Conservation (phyloP, 1,140 invertebrate species). For the Drosophila tsacasi region DNA sequence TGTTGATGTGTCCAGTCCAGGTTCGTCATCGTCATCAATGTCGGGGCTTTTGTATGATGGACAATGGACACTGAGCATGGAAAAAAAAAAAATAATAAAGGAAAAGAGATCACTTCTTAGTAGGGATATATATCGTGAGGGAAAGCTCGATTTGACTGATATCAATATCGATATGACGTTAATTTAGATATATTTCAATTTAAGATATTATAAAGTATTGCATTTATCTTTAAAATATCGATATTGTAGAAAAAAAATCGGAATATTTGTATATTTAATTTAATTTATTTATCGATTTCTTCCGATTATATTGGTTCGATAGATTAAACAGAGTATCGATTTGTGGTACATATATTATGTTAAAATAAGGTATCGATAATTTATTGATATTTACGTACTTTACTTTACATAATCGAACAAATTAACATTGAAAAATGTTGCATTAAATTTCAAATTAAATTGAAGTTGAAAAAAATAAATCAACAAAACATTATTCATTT, state of each 20-base stretch:
- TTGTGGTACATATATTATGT: no score
- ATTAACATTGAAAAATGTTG: no score
- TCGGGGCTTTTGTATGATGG: constrained; percentile 34
- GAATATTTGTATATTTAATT: no score
- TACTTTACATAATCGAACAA: no score
- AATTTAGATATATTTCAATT: no score
- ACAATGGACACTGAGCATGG: constrained; percentile 42
- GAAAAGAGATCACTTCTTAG: constrained; percentile 1
- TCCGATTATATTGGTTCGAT: not conserved
- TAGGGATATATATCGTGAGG: not conserved
- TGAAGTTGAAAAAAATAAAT: no score
- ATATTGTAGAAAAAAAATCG: not conserved
- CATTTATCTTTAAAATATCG: no score
- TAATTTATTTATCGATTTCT: not conserved
- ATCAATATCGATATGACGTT: not conserved
- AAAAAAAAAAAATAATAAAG: no score
- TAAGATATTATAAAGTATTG: not conserved
- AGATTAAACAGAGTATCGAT: not conserved
- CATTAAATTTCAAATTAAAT: no score
- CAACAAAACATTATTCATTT: no score
- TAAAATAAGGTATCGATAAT: no score
- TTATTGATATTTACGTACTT: no score
- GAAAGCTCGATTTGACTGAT: not conserved
- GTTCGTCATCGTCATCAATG: constrained; percentile 70
- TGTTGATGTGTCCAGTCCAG: constrained; percentile 56